These are phyloP conservation scores for Wasmannia auropunctata DNA, from an alignment of 1,140 invertebrate species.

Conservation along the genomic window DNA sequence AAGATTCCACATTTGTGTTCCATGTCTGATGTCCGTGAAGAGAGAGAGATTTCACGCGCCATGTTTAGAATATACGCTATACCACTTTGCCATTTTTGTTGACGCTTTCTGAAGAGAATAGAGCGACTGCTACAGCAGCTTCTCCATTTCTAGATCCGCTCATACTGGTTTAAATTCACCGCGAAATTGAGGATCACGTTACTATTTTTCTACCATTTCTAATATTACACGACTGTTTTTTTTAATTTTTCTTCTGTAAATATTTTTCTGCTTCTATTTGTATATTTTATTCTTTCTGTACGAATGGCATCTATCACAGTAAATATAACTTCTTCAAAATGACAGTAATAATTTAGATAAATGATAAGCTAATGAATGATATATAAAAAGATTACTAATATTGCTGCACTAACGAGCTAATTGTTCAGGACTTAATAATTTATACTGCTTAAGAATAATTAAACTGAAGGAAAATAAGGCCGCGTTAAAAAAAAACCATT, in stretches of 20 bases:
- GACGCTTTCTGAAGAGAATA: slow-evolving; percentile 21
- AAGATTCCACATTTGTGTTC: neutral
- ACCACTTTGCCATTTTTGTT: slow-evolving; percentile 14
- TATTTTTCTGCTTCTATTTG: neutral
- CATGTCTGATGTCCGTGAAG: neutral
- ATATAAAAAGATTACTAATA: neutral
- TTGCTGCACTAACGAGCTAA: neutral
- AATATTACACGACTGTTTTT: neutral
- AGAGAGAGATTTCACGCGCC: slow-evolving; percentile 23
- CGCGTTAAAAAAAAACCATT: neutral
- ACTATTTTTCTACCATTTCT: neutral
- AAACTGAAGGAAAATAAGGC: neutral
- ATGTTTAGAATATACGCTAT: slow-evolving; percentile 40
- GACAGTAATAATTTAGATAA: neutral
- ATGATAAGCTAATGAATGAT: neutral
- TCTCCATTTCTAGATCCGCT: neutral
- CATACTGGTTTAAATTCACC: neutral
- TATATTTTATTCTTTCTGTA: neutral
- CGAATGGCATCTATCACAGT: neutral
- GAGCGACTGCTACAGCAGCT: neutral
- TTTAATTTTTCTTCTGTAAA: neutral
- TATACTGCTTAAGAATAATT: neutral
- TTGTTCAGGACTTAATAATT: neutral
- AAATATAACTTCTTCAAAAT: neutral
- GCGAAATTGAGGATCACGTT: neutral